These are phyloP conservation scores for Slavum lentiscoides DNA, from an alignment of 2,888 invertebrate species.

Conservation along the genomic window DNA sequence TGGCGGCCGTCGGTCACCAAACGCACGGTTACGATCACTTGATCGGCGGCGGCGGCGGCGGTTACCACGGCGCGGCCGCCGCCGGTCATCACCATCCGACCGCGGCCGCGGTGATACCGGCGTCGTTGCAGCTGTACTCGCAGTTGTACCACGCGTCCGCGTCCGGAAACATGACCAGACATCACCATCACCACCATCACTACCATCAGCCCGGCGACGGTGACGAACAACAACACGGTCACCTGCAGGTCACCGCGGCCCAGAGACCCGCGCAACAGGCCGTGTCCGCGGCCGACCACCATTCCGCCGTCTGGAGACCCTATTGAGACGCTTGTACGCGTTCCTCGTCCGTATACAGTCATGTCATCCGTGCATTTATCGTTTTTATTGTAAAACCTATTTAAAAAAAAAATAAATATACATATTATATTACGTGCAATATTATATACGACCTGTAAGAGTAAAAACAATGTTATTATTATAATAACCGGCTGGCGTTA, in stretches of 20 bases:
- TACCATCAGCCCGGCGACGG: slow-evolving; percentile 37
- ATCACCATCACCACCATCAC: slow-evolving; percentile 43
- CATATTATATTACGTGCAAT: background rate
- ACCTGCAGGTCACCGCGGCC: slow-evolving; percentile 39
- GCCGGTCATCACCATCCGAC: slow-evolving; percentile 19
- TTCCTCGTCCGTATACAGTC: too few species aligned
- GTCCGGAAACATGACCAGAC: slow-evolving; percentile 52
- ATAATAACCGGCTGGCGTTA: too few species aligned
- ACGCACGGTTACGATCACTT: slow-evolving; percentile 40
- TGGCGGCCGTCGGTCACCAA: slow-evolving; percentile 53
- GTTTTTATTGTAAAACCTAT: background rate
- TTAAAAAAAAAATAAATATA: background rate
- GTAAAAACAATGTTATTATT: too few species aligned
- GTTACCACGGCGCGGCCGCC: background rate
- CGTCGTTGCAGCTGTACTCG: slow-evolving; percentile 75
- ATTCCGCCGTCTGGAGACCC: slow-evolving; percentile 76
- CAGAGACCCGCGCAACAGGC: slow-evolving; percentile 45
- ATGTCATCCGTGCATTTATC: too few species aligned
- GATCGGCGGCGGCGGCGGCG: background rate
- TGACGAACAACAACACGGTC: background rate
- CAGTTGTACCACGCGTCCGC: slow-evolving; percentile 64
- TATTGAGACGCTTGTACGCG: slow-evolving; percentile 62
- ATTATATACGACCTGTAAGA: too few species aligned
- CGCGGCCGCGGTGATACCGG: slow-evolving; percentile 67
- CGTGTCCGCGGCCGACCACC: slow-evolving; percentile 65